Evolutionary conservation across 1,140 invertebrate genomes (phyloP).

Genomic region (Cheumatopsyche charites): DNA sequence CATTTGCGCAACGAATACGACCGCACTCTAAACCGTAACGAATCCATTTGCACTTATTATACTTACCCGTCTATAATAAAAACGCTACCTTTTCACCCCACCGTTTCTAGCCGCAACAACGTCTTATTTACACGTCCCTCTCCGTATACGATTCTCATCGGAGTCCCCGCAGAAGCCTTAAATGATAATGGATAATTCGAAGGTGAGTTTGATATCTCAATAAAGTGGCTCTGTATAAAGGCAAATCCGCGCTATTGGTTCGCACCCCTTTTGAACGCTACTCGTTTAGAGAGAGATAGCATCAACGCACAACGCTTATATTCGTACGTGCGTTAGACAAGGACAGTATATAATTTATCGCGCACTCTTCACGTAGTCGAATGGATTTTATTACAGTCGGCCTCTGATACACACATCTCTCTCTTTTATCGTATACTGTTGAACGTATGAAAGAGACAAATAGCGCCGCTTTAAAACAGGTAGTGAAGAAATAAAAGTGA

Average conservation of each 20-base stretch:
- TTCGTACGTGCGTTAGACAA: constrained; percentile 52
- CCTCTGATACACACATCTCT: constrained; percentile 29
- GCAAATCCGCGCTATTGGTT: constrained; percentile 40
- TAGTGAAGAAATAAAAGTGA: constrained; percentile 66
- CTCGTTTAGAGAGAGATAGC: constrained; percentile 32
- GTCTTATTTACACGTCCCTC: constrained; percentile 6
- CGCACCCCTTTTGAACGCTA: constrained; percentile 35
- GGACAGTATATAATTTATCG: constrained; percentile 52
- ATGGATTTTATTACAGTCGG: constrained; percentile 44
- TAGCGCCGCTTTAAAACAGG: constrained; percentile 59
- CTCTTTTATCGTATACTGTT: constrained; percentile 36
- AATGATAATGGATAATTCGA: constrained; percentile 31
- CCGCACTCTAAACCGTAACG: no score
- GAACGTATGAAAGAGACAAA: constrained; percentile 52
- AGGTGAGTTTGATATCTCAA: constrained; percentile 45
- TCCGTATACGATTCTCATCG: constrained; percentile 19
- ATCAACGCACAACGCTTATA: constrained; percentile 56
- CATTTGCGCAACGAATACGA: no score
- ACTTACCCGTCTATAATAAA: background rate
- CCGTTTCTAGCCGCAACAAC: background rate
- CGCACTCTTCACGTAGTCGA: constrained; percentile 45
- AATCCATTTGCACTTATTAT: no score
- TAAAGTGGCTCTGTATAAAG: constrained; percentile 29
- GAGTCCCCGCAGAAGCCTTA: constrained; percentile 14
- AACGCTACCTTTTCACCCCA: constrained; percentile 5